Evolutionary conservation across 1,140 invertebrate species (phyloP).

Genomic region (Pogonomyrmex barbatus): DNA sequence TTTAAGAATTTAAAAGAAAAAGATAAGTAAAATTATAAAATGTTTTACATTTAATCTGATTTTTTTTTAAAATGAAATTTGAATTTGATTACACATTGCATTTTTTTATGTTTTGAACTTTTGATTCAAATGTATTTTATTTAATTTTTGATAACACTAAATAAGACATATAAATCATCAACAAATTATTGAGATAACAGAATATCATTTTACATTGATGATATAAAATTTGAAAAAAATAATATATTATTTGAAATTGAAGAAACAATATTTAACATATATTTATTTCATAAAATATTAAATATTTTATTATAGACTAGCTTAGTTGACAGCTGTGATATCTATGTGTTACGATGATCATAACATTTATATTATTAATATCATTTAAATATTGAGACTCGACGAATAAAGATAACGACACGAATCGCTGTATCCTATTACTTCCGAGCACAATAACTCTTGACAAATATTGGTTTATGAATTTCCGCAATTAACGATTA

Average conservation of each 20-base stretch:
- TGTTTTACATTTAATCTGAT: not conserved
- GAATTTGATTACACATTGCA: not conserved
- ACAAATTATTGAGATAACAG: not conserved
- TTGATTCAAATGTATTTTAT: not conserved
- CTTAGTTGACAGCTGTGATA: not conserved
- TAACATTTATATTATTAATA: not conserved
- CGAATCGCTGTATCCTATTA: not conserved
- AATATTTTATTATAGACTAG: not conserved
- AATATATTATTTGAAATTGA: not conserved
- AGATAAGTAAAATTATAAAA: not conserved
- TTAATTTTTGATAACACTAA: not conserved
- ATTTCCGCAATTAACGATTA: conserved; percentile 6
- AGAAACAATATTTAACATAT: no score
- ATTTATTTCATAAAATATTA: not conserved
- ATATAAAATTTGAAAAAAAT: not conserved
- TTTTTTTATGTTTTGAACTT: not conserved
- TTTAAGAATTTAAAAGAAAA: not conserved
- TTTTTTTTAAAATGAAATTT: not conserved
- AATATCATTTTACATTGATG: not conserved
- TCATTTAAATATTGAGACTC: not conserved
- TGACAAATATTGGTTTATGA: conserved; percentile 2
- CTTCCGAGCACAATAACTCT: not conserved
- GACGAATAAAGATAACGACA: not conserved
- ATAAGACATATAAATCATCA: not conserved
- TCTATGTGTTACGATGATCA: not conserved